Base-by-base conservation (phyloP, 2,888 invertebrate genomes). In the Hesperia comma region DNA sequence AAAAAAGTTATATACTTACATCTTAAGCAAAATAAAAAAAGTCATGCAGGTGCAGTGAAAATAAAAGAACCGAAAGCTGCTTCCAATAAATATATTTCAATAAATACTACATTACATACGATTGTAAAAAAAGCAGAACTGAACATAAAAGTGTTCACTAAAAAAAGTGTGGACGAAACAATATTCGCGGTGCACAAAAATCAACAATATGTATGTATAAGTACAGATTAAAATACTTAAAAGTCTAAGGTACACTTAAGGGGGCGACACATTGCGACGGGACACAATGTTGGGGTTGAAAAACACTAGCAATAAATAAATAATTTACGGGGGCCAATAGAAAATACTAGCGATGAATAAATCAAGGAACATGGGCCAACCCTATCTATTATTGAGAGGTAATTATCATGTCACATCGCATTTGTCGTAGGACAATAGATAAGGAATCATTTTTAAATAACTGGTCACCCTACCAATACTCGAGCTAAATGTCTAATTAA, bases 1-100 rank as follows among this genome's bases (percentile, higher is more conserved):
- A n/a, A n/a, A n/a, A n/a, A n/a, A n/a, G n/a, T n/a, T n/a, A n/a
- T n/a, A n/a, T n/a, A n/a, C n/a, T n/a, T n/a, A 40, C 69, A 58
- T 41, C 55, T 69, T n/a, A 62, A 62, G 37, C 57, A 55, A 67
- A 49, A 61, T 3, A 37, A 43, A 71, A 72, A 60, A 67, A 49
- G 63, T 53, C 61, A 53, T 67, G 49, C 61, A 71, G 71, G 75
- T 77, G 78, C 70, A 73, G 76, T 75, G 77, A 76, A 81, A 81
- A 85, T 85, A 83, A 87, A 87, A 87, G 85, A 67, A 79, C 82
- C 80, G 76, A 77, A 90, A 90, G 84, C 85, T 81, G 83, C 80
- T 86, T 83, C 83, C 79, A 87, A 86, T 84, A 86, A 83, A 84
- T 88, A 87, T 89, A 87, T 87, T 87, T 84, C 73, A 70, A 77